Percentiles rank a stretch among this genome's conserved stretches.
These are phyloP conservation scores for Dendronephthya gigantea DNA, from an alignment of 64 coral and sea anemone genomes.

Conservation along the genomic window DNA sequence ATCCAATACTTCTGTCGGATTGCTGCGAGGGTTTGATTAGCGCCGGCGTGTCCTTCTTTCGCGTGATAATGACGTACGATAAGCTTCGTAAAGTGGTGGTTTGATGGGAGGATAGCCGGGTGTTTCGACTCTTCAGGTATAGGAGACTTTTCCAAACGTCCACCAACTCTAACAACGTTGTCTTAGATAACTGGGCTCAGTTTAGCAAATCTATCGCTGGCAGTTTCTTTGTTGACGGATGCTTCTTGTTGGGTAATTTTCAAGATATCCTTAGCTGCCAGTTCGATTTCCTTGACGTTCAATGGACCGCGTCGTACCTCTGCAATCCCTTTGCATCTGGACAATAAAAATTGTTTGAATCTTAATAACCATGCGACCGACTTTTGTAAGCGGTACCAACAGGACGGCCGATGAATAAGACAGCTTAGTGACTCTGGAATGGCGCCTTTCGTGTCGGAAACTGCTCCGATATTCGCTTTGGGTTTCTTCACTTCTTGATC, in stretches of 20 bases:
- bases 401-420: slow-evolving; percentile 21
- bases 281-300: slow-evolving; percentile 1
- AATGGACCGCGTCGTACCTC: background rate
- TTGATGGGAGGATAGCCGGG: slow-evolving; percentile 33
- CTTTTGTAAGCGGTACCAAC: slow-evolving; percentile 35
- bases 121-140: slow-evolving; percentile 11
- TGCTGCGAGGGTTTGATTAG: slow-evolving; percentile 36
- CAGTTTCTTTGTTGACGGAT: background rate
- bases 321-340: background rate
- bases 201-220: background rate
- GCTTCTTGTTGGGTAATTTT: slow-evolving; percentile 13
- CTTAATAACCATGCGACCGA: slow-evolving; percentile 33
- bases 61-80: slow-evolving; percentile 34
- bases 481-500: slow-evolving; percentile 25
- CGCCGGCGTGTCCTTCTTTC: slow-evolving; percentile 19
- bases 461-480: background rate
- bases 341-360: slow-evolving; percentile 30
- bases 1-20: slow-evolving; percentile 45
- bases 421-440: background rate
- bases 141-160: slow-evolving; percentile 22
- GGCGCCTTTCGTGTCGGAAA: background rate
- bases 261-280: slow-evolving; percentile 25
- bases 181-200: background rate
- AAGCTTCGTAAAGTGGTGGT: slow-evolving; percentile 31
- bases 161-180: slow-evolving; percentile 21